phyloP scores from a whole-genome alignment of 1,140 invertebrate species.

The Lucilia sericata region DNA sequence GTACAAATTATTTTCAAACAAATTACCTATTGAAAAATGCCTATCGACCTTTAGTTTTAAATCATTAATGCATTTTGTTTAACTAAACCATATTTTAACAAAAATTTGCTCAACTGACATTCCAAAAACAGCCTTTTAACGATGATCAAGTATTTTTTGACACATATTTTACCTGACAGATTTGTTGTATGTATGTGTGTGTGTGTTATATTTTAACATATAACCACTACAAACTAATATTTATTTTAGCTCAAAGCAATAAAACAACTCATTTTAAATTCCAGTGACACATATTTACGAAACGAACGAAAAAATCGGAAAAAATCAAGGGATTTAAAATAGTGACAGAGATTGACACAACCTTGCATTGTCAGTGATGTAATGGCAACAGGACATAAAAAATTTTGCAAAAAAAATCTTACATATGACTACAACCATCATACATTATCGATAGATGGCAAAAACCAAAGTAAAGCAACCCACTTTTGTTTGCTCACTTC shows the following conservation, averaged over 20 bases:
- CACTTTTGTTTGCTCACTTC: neutral
- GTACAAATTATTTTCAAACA: too few relatives aligned
- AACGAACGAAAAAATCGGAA: neutral
- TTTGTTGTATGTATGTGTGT: neutral
- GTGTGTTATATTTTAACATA: neutral
- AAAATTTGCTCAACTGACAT: too few relatives aligned
- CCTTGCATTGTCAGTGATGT: slow-evolving; percentile 40
- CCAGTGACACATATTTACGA: slow-evolving; percentile 38
- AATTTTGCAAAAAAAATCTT: neutral
- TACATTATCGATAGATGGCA: slow-evolving; percentile 32
- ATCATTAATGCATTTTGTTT: too few relatives aligned
- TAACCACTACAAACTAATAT: neutral
- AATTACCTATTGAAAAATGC: too few relatives aligned
- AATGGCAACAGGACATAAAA: slow-evolving; percentile 7
- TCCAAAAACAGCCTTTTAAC: neutral
- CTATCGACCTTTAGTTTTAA: too few relatives aligned
- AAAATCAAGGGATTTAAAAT: slow-evolving; percentile 22
- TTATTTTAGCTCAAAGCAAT: slow-evolving; percentile 34
- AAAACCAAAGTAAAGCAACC: slow-evolving; percentile 9
- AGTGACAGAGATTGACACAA: slow-evolving; percentile 38
- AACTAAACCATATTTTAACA: too few relatives aligned
- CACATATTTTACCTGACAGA: slow-evolving; percentile 38
- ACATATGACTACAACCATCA: neutral
- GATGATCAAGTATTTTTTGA: slow-evolving; percentile 18
- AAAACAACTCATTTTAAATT: slow-evolving; percentile 39